Base-by-base conservation (phyloP, 2,797 vertebrate genomes). In the Myotis myotis region DNA sequence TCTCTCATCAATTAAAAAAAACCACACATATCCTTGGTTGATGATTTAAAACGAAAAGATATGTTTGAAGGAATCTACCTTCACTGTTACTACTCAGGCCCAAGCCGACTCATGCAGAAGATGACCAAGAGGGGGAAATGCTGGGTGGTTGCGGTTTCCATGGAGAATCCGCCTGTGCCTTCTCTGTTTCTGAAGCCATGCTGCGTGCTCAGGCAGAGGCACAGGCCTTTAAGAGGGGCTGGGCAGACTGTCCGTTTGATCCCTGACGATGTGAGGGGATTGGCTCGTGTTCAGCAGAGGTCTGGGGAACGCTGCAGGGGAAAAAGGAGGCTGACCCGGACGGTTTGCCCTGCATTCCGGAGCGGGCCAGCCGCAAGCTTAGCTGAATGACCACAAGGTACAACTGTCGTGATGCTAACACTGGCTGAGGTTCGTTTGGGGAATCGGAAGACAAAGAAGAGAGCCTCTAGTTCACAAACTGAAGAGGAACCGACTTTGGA, bases 181-280 rank as follows among this genome's bases (percentile, higher is more conserved):
- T 76, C 41, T 57, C 62, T 62, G 78, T 79, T 92, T 91, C 74
- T 72, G 84, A 89, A 96, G 91, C 36, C 94, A 93, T 87, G 72
- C 75, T 71, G 66, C 87, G 76, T 9, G 7, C 38, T 60, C 74
- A 85, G 83, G 72, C 88, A 93, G 89, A 97, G 81, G 30, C 60
- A 41, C 70, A 80, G 93, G 79, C 76, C 89, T 89, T 78, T 38
- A 72, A 95, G 87, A 94, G 74, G 87, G 85, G 28, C 84, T 88
- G 94, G 93, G 96, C 78, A 96, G 91, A 87, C 25, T 95, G 96
- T 74, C 88, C 88, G 33, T 95, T 94, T 93, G 88, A 91, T 81
- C 89, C 55, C 92, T 96, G 90, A 95, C 88, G 41, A n/a, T 28
- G 60, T 33, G 38, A 16, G 62, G 33, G 49, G 28, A 51, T 62